Base-by-base conservation (phyloP, 37 sponge, comb jelly and placozoan species). In the Hexactinellida sp. region DNA sequence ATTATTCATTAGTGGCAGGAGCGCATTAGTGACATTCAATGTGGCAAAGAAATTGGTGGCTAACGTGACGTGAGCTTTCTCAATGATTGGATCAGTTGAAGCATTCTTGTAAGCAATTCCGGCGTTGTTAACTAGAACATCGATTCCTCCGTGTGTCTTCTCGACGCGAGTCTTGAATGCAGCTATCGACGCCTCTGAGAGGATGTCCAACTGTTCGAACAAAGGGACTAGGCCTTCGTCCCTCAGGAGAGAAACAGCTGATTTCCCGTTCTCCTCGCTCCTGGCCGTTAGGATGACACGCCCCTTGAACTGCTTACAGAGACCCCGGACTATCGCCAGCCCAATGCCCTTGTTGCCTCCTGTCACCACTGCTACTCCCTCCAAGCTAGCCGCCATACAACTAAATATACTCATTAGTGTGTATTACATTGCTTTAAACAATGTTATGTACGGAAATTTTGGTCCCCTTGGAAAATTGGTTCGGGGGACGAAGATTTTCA, bases 31-130 rank as follows among this genome's bases (percentile, higher is more conserved):
- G 34, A 96, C 85, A 36, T 92, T 86, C 34, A 96, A 85, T 0
- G 94, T 92, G 0, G 91, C 97, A 54, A 90, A 89, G 84, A 93
- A 92, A 84, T 96, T 96, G 23, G 85, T 88, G 0, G 28, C 85
- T 0, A 88, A 34, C 0, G 97, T 92, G 41, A 86, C 88, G 0
- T 85, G 82, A 36, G 94, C 94, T 86, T 93, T 90, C 86, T 96
- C 97, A 19, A 87, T 36, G 36, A 71, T 52, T 16, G 97, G 89
- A 86, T 90, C 96, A 83, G 92, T 96, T 0, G 92, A 88, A 30
- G 89, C 88, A 16, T 36, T 24, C 36, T 91, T 89, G 84, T 85
- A 91, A 32, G 90, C 90, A 38, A 92, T 85, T 0, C 88, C 92
- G 38, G n/a, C n/a, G n/a, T n/a, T n/a, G n/a, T n/a, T n/a, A n/a